These are phyloP conservation scores for Philypnodon macrostomus DNA, from an alignment of 2,797 vertebrate species.

Conservation along the genomic window DNA sequence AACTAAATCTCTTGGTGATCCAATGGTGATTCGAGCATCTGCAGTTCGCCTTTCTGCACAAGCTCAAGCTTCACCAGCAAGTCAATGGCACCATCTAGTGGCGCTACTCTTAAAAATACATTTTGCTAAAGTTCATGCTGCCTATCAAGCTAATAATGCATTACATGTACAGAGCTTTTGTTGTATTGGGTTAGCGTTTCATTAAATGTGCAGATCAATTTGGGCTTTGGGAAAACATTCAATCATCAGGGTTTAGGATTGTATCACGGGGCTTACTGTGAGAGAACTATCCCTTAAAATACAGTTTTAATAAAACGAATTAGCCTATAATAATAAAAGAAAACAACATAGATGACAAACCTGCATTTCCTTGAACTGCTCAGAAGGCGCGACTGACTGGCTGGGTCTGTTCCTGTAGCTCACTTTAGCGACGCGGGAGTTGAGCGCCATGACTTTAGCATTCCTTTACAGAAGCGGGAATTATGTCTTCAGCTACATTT, in stretches of 20 bases:
- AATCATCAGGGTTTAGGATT: too few species aligned
- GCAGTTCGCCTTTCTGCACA: background rate
- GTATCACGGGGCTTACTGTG: too few species aligned
- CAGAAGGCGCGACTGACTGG: conserved; percentile 41
- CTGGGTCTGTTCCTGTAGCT: conserved; percentile 51
- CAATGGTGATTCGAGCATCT: too few species aligned
- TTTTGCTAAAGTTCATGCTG: background rate
- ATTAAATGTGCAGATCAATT: too few species aligned
- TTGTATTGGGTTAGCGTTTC: too few species aligned
- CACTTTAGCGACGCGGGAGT: conserved; percentile 53
- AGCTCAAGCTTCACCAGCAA: background rate
- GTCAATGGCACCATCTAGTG: conserved; percentile 54
- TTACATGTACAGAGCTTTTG: too few species aligned
- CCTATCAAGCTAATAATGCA: conserved; percentile 1
- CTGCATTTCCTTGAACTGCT: conserved; percentile 69
- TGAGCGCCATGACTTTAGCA: conserved; percentile 51
- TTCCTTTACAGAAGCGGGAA: conserved; percentile 14
- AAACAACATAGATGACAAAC: conserved; percentile 46
- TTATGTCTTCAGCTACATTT: background rate
- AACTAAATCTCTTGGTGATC: too few species aligned
- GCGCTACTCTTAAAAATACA: conserved; percentile 15
- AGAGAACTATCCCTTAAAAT: too few species aligned
- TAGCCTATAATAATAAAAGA: background rate
- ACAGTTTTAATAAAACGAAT: too few species aligned
- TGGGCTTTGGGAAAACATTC: too few species aligned